These are phyloP conservation scores for Copidosoma aretas DNA, from an alignment of 2,888 invertebrate genomes.

Conservation along the genomic window DNA sequence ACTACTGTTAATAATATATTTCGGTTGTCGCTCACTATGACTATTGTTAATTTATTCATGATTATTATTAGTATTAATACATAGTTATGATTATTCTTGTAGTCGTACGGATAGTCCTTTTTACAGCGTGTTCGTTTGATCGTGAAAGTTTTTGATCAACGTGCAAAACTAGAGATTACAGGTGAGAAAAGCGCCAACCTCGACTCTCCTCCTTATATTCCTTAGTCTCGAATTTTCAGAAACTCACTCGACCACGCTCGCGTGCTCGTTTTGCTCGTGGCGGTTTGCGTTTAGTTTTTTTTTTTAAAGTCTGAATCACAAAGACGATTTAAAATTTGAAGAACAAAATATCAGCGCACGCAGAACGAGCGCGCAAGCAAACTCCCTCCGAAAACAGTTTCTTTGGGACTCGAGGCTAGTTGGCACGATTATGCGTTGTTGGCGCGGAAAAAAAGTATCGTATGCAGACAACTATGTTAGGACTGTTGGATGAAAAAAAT, in stretches of 20 bases:
- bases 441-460: constrained; percentile 25
- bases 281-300: neutral
- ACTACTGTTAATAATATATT: neutral
- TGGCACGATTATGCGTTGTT: neutral
- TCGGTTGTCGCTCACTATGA: neutral
- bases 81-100: neutral
- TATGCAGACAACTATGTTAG: neutral
- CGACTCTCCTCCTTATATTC: constrained; percentile 23
- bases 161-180: no score
- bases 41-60: neutral
- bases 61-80: no score
- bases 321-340: neutral
- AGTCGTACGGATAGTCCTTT: neutral
- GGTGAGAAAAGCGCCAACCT: constrained; percentile 1
- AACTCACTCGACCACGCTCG: constrained; percentile 6
- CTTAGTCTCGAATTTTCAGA: constrained; percentile 13
- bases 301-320: neutral
- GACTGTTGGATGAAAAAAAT: no score
- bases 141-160: no score
- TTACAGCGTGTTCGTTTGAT: no score
- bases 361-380: constrained; percentile 19
- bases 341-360: neutral
- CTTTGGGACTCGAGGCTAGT: constrained; percentile 23
- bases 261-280: constrained; percentile 4
- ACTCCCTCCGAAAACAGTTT: constrained; percentile 9